These are phyloP conservation scores for Scyliorhinus canicula DNA, from an alignment of 2,797 vertebrate genomes.

Conservation along the genomic window DNA sequence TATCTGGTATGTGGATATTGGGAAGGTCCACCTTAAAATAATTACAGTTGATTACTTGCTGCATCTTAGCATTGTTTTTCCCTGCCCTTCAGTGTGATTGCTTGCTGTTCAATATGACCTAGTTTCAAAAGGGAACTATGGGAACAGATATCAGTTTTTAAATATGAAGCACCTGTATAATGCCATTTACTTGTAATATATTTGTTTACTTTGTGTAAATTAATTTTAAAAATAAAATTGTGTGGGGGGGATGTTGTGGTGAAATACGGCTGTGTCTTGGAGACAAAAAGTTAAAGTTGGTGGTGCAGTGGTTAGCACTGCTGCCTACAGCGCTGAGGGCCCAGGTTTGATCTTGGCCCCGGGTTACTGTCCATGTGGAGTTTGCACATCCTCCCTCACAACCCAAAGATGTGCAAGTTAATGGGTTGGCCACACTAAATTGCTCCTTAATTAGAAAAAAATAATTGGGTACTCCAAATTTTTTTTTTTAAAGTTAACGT, in stretches of 20 bases:
- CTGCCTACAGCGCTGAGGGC: too few species aligned
- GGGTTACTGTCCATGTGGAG: too few species aligned
- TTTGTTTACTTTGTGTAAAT: neutral
- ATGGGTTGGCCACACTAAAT: too few species aligned
- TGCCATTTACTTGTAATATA: neutral
- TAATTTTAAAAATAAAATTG: neutral
- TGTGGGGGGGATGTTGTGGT: neutral
- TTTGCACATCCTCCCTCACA: too few species aligned
- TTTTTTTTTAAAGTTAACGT: too few species aligned
- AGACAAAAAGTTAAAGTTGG: neutral
- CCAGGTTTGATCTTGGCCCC: too few species aligned
- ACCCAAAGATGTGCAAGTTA: too few species aligned
- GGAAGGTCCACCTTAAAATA: neutral
- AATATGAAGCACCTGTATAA: neutral
- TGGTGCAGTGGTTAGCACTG: too few species aligned
- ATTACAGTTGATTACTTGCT: neutral
- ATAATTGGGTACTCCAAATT: too few species aligned
- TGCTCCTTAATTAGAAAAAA: too few species aligned
- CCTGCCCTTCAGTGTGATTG: neutral
- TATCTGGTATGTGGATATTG: neutral
- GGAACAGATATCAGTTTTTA: neutral
- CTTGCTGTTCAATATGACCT: neutral
- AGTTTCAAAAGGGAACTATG: neutral
- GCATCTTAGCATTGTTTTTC: neutral
- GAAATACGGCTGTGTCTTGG: neutral